A percentile compares a stretch with the other conserved stretches of the same genome.
Conservation (phyloP, 2,113 vertebrate species). For the Oophaga pumilio region DNA sequence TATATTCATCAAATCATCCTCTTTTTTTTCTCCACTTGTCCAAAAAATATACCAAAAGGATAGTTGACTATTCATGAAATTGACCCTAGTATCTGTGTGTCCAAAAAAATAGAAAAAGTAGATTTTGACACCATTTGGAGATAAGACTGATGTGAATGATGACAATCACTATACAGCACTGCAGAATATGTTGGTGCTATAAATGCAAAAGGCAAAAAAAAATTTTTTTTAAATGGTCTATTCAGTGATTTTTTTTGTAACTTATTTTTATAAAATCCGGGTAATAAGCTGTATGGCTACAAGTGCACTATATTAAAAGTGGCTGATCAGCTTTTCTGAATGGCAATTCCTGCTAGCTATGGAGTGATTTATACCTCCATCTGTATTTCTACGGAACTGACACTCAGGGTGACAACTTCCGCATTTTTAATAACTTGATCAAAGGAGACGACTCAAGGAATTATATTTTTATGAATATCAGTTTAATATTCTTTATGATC, state of each 20-base stretch:
- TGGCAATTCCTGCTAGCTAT: not conserved
- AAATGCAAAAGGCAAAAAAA: too few species aligned
- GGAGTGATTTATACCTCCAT: not conserved
- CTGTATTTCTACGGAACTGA: not conserved
- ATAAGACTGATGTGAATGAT: too few species aligned
- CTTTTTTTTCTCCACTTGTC: not conserved
- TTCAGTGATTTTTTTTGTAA: not conserved
- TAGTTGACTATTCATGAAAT: too few species aligned
- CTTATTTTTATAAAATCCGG: too few species aligned
- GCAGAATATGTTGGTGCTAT: too few species aligned
- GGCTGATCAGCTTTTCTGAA: not conserved
- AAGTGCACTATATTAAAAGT: not conserved
- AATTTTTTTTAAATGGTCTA: not conserved
- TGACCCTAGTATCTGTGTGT: too few species aligned
- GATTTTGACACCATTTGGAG: too few species aligned
- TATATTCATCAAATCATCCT: not conserved
- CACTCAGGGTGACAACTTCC: not conserved
- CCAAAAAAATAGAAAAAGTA: too few species aligned
- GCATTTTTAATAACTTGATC: not conserved
- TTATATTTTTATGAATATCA: not conserved
- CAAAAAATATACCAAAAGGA: too few species aligned
- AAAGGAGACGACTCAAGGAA: not conserved
- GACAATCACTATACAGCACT: too few species aligned
- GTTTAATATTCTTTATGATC: not conserved
- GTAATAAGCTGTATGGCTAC: not conserved